Percentiles rank a stretch among this genome's conserved stretches.
Conservation (phyloP, 2,113 vertebrate species). For the Panurus biarmicus region DNA sequence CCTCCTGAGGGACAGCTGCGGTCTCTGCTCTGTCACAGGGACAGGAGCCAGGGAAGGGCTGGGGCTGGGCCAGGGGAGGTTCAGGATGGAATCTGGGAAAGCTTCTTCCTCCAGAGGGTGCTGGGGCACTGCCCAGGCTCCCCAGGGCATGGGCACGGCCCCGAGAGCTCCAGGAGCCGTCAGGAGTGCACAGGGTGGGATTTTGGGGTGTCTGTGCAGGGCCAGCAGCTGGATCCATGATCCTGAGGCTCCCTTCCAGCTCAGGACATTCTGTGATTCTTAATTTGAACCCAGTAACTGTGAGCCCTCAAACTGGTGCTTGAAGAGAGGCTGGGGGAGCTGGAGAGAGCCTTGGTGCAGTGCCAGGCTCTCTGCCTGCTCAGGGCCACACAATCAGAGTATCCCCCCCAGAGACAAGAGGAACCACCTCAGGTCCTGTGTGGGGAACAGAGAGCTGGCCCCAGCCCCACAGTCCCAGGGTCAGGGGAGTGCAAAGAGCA, state of each 20-base stretch:
- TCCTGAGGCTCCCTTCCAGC: neutral
- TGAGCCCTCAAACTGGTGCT: neutral
- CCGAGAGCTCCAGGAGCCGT: neutral
- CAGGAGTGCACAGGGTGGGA: neutral
- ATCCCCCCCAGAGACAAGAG: neutral
- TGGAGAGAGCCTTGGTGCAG: neutral
- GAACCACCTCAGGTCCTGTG: accelerated
- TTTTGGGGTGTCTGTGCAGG: neutral
- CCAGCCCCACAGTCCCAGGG: accelerated
- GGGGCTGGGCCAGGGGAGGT: neutral
- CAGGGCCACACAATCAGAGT: neutral
- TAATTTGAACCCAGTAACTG: accelerated
- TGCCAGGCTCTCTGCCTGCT: neutral
- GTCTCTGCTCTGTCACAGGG: neutral
- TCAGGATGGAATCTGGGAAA: neutral
- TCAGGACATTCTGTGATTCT: too few relatives aligned
- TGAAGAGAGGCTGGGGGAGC: neutral
- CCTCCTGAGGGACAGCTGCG: neutral
- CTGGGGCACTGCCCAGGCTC: neutral
- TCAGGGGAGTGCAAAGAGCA: accelerated
- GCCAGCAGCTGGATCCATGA: neutral
- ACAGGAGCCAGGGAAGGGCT: neutral
- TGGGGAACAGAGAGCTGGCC: accelerated
- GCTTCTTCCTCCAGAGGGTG: neutral
- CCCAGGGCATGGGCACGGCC: neutral